These are phyloP conservation scores for Stenchaetothrips biformis DNA, from an alignment of 2,888 invertebrate genomes.

Conservation along the genomic window DNA sequence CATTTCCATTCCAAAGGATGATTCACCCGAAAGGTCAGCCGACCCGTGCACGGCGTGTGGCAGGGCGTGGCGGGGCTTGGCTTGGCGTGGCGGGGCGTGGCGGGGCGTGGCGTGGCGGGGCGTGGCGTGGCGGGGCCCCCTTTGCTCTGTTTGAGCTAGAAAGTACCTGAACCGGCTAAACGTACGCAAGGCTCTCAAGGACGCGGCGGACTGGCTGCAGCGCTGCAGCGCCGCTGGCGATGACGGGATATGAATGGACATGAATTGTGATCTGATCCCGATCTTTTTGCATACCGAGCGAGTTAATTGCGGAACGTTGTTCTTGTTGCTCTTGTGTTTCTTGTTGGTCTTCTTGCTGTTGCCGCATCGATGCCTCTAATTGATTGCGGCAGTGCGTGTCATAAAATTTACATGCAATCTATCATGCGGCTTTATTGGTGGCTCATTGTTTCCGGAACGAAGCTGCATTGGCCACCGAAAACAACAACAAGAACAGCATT, in stretches of 20 bases:
- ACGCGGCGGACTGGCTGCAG: too few species aligned
- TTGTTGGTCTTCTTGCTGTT: neutral
- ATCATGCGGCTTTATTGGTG: too few species aligned
- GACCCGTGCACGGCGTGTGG: neutral
- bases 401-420: neutral
- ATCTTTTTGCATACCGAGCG: too few species aligned
- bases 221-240: neutral
- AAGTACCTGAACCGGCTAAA: too few species aligned
- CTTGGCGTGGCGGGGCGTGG: too few species aligned
- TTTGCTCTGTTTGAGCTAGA: neutral
- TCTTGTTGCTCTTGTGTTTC: too few species aligned
- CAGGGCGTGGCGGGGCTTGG: neutral
- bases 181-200: too few species aligned
- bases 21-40: neutral
- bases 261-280: neutral
- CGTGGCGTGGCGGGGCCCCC: neutral
- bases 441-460: too few species aligned
- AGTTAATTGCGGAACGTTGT: too few species aligned
- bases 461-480: too few species aligned
- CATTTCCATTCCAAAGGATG: slow-evolving; percentile 24
- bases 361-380: neutral
- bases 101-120: neutral
- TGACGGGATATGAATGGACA: neutral
- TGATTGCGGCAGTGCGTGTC: neutral
- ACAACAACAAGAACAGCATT: too few species aligned